Evolutionary conservation across 1,140 invertebrate species (phyloP), one percentile per base, ranked within the genome.

Genomic region (Artemia franciscana): DNA sequence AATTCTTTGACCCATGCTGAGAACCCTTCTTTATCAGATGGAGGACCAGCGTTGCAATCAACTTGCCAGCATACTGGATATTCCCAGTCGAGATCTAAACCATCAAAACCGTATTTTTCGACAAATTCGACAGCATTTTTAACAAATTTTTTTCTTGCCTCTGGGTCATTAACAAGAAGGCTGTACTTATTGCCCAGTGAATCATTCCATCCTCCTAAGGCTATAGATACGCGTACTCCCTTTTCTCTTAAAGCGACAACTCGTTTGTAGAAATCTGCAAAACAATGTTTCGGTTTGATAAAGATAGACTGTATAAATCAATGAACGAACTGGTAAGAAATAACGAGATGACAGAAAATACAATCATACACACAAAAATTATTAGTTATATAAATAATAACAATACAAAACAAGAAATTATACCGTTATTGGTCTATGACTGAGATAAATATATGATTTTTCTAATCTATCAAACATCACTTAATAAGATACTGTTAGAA

Each of bases 161-260:
- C 67, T 2, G 85, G 80, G 70, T 78, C 83, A 67, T 89, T 86
- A 0, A 90, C 86, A 5, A 88, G 71, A 61, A 81, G 78, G 63
- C 83, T 88, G 73, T 88, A 92, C 71, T 90, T 90, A 67, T 86
- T 84, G 0, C 85, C 86, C 26, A 79, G 80, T 0, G 87, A 90
- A 69, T 91, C 87, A 68, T 91, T 91, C 88, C 88, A 91, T 2
- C 89, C 89, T 18, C 88, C 88, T 7, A 92, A 74, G 7, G 85
- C 88, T 9, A 93, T 70, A 0, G 82, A 79, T 0, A 91, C 86
- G 70, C 90, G 91, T 3, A 88, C 73, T 1, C 88, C 88, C 65
- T 82, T 81, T 59, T 80, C 78, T 71, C 87, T 91, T 62, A 83
- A 81, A 0, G 79, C 82, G 1, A 84, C 80, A 0, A 91, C 85